Evolutionary conservation across 2,797 vertebrate genomes (phyloP), one percentile per base, ranked within the genome.

Genomic region (Intellagama lesueurii): DNA sequence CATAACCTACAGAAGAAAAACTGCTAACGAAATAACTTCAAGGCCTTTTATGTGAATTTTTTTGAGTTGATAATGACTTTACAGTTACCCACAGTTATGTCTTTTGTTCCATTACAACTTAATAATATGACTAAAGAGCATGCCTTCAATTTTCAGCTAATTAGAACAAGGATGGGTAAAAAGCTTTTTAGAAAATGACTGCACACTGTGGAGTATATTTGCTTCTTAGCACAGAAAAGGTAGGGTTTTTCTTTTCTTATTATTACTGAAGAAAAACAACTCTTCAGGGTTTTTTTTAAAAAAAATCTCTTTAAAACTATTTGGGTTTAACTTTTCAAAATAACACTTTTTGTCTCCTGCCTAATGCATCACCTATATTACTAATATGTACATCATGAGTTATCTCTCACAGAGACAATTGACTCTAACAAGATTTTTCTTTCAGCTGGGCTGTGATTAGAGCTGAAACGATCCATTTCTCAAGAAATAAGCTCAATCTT

Each of bases 351-450:
- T 68, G 56, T 92, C 76, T 81, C 60, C 52, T 81, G 14, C 30
- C 88, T 84, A 90, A 94, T 92, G 35, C 1, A 90, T 93, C 75
- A 90, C 87, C 93, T 88, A 83, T 72, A 85, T 87, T 90, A 81
- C 26, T 81, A 87, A 47, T 52, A n/a, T 12, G 19, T 35, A 86
- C 1, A 47, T 60, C 60, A 12, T 2, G 83, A 49, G 16, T 81
- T 52, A 86, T 70, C 86, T 83, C 88, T 89, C 28, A 78, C 49
- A 66, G 83, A 91, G 24, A 92, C 14, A 84, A 90, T 47, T 56
- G 87, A 9, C 3, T 88, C 24, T 70, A 94, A 86, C 44, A 89
- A 85, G 40, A 89, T 85, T 95, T 93, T 28, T 89, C 1, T 92
- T 92, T 89, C 75, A 83, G 75, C 32, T 92, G 87, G 88, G 40